These are phyloP conservation scores for Megalurothrips usitatus DNA, from an alignment of 2,888 invertebrate species.

Conservation along the genomic window DNA sequence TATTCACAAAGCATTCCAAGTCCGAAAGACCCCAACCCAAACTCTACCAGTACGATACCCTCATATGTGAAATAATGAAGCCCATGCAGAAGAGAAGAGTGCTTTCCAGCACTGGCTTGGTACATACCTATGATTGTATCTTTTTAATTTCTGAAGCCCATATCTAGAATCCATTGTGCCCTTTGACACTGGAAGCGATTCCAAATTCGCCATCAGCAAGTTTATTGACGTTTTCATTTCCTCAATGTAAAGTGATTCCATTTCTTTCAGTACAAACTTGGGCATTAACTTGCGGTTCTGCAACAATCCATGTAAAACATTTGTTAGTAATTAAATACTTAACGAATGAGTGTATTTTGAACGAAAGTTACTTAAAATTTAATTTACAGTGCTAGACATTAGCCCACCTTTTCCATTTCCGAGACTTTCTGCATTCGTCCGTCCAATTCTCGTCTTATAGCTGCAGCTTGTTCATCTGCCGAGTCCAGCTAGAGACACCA, in stretches of 20 bases:
- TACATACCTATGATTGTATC: slow-evolving; percentile 94
- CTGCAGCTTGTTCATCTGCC: slow-evolving; percentile 98
- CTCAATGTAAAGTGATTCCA: slow-evolving; percentile 99
- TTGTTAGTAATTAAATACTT: neutral
- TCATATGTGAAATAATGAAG: slow-evolving; percentile 32
- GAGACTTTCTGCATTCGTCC: slow-evolving; percentile 94
- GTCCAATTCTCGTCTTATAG: slow-evolving; percentile 96
- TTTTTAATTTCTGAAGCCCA: slow-evolving; percentile 94
- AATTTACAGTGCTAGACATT: too few species aligned
- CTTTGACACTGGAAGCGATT: slow-evolving; percentile 97
- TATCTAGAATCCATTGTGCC: slow-evolving; percentile 97
- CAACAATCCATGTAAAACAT: slow-evolving; percentile 35
- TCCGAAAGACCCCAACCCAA: neutral
- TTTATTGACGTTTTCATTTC: slow-evolving; percentile 97
- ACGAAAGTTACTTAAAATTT: slow-evolving; percentile 37
- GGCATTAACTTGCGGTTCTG: slow-evolving; percentile 97
- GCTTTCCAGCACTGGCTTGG: slow-evolving; percentile 45
- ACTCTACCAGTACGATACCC: slow-evolving; percentile 26
- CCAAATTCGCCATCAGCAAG: slow-evolving; percentile 96
- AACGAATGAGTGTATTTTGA: too few species aligned
- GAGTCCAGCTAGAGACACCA: slow-evolving; percentile 78
- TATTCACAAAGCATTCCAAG: slow-evolving; percentile 26
- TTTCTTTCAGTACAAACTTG: slow-evolving; percentile 99
- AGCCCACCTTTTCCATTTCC: slow-evolving; percentile 98
- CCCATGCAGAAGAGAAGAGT: slow-evolving; percentile 43